Evolutionary conservation across 2,888 invertebrate genomes (phyloP), one percentile per base, ranked within the genome.

Genomic region (Lysandra coridon): DNA sequence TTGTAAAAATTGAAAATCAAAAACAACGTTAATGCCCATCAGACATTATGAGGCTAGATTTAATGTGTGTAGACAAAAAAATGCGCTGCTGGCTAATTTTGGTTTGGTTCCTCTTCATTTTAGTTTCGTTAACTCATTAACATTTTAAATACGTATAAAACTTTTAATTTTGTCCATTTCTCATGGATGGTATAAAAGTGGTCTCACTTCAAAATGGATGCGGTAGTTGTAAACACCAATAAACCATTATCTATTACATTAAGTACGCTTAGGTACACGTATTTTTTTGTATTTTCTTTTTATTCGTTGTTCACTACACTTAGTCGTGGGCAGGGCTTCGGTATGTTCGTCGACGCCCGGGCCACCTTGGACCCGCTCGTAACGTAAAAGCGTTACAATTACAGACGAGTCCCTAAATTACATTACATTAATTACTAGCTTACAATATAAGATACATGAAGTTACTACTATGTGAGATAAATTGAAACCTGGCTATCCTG

Each of bases 401-500:
- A 87, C 86, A 87, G 87, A 85, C 77, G 86, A 85, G 87, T 83
- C 85, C 82, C 44, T 69, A 84, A 84, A 91, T 92, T 93, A 93
- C 94, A 94, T 94, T 94, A 94, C 94, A 93, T 93, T 92, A 87
- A 89, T 92, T 92, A 93, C 90, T 93, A 91, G 90, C 91, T 93
- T 93, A 93, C 88, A 84, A 83, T 85, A 87, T 88, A 90, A 88
- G 87, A 89, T 91, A 91, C 85, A 87, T 86, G 86, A 87, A 88
- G 87, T 84, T 86, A 87, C 89, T 91, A 89, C 86, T 89, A 88
- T 90, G 90, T 92, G 92, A 89, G 89, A 88, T 92, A 83, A 94
- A 94, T 93, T 92, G 90, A 95, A 95, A 94, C 95, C 93, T 94
- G 94, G 92, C 92, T 95, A 95, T 95, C 94, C 87, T 95, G 95